These are phyloP conservation scores for Caenorhabditis angaria DNA, from an alignment of 2,888 invertebrate genomes.

Conservation along the genomic window DNA sequence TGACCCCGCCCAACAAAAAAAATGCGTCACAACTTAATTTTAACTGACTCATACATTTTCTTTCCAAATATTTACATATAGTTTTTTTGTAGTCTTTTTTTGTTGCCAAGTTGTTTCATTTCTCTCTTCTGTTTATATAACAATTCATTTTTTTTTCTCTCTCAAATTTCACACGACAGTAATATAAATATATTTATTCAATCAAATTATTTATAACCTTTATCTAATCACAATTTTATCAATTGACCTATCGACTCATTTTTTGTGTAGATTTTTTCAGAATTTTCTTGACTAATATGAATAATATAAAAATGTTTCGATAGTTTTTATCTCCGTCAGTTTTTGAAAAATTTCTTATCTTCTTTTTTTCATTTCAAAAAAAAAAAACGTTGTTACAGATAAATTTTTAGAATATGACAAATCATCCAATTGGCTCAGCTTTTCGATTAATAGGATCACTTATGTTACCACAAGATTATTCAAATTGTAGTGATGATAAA, in stretches of 20 bases:
- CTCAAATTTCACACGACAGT: not conserved
- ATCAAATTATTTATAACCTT: not conserved
- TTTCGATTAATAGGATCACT: conserved; percentile 44
- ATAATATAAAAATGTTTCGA: conserved; percentile 5
- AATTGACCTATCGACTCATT: not conserved
- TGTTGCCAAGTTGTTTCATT: conserved; percentile 12
- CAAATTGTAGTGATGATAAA: conserved; percentile 43
- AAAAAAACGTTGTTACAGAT: not conserved
- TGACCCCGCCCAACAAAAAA: too few species aligned
- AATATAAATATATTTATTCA: conserved; percentile 3
- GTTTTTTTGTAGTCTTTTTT: conserved; percentile 5
- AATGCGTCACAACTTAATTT: too few species aligned
- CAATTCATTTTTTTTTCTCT: conserved; percentile 15
- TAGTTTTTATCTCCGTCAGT: not conserved
- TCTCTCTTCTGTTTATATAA: conserved; percentile 13
- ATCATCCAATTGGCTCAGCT: conserved; percentile 21
- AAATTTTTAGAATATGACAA: not conserved
- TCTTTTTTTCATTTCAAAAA: not conserved
- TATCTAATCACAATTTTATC: not conserved
- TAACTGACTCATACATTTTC: too few species aligned
- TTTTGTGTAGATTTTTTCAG: too few species aligned
- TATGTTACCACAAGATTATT: conserved; percentile 46
- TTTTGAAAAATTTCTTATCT: conserved; percentile 1
- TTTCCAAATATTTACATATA: not conserved
- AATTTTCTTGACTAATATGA: too few species aligned